These are phyloP conservation scores for Drosophila melanica DNA, from an alignment of 1,140 invertebrate species.

Conservation along the genomic window DNA sequence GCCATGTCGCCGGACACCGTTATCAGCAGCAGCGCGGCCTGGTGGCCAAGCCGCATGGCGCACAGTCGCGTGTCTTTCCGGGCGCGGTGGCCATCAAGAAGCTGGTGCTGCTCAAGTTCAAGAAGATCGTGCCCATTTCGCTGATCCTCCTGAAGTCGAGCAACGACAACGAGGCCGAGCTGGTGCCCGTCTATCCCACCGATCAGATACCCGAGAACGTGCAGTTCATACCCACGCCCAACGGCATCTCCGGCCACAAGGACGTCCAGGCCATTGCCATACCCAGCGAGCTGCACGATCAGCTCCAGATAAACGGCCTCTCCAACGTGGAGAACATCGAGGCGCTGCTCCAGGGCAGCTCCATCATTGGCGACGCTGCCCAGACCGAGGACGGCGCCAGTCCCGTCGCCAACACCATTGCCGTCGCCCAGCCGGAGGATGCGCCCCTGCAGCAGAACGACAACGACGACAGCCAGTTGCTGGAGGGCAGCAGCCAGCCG, in stretches of 20 bases:
- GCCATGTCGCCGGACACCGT: constrained; percentile 60
- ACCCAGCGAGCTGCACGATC: constrained; percentile 75
- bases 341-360: constrained; percentile 68
- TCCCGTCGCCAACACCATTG: constrained; percentile 60
- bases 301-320: constrained; percentile 73
- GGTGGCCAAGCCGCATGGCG: constrained; percentile 56
- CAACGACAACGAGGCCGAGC: constrained; percentile 78
- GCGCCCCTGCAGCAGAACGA: constrained; percentile 63
- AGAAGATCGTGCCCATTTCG: constrained; percentile 79
- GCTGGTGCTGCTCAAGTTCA: constrained; percentile 79
- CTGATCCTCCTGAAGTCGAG: constrained; percentile 74
- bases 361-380: constrained; percentile 43
- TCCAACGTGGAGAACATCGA: constrained; percentile 80
- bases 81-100: constrained; percentile 80
- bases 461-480: constrained; percentile 71
- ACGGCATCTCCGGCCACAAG: constrained; percentile 79
- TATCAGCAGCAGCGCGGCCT: constrained; percentile 55
- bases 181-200: constrained; percentile 79
- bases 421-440: constrained; percentile 70
- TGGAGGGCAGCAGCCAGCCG: constrained; percentile 44
- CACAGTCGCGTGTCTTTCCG: constrained; percentile 73
- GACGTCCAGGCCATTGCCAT: constrained; percentile 81
- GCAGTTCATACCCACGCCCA: constrained; percentile 79
- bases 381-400: constrained; percentile 22
- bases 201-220: constrained; percentile 79